A percentile compares a stretch with the other conserved stretches of the same genome.
These are phyloP conservation scores for Parauchenoglanis ngamensis DNA, from an alignment of 2,797 vertebrate genomes.

Conservation along the genomic window DNA sequence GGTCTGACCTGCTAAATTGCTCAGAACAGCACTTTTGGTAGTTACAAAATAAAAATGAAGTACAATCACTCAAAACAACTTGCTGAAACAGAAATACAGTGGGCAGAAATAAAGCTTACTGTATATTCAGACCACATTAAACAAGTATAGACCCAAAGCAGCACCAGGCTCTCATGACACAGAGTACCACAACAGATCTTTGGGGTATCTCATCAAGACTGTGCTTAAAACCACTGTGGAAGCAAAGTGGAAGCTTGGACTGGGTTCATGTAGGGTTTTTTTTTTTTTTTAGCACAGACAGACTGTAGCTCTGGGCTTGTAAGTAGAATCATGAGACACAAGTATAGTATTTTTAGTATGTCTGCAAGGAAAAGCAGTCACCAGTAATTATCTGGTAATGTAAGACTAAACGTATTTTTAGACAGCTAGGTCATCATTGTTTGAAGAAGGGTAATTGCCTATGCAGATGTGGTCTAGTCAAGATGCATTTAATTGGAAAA, in stretches of 20 bases:
- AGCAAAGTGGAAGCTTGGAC: conserved; percentile 19
- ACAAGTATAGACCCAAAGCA: neutral
- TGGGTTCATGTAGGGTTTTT: conserved; percentile 35
- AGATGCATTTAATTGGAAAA: conserved; percentile 43
- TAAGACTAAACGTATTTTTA: conserved; percentile 66
- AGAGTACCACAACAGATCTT: conserved; percentile 4
- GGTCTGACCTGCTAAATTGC: conserved; percentile 28
- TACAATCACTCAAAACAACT: conserved; percentile 30
- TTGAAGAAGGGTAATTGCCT: conserved; percentile 55
- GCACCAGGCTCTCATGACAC: neutral
- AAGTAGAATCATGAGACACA: conserved; percentile 55
- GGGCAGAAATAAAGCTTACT: conserved; percentile 36
- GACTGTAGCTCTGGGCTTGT: conserved; percentile 49
- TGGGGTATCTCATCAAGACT: neutral
- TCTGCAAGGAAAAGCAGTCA: conserved; percentile 58
- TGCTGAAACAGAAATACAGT: conserved; percentile 10
- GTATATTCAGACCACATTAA: conserved; percentile 22
- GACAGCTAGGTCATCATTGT: conserved; percentile 57
- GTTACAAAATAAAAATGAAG: conserved; percentile 40
- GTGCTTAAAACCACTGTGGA: conserved; percentile 7
- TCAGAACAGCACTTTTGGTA: conserved; percentile 15
- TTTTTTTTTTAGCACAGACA: conserved; percentile 38
- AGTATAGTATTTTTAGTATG: conserved; percentile 62
- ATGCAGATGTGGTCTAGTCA: conserved; percentile 66
- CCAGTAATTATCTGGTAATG: conserved; percentile 62